Conservation (phyloP, 1,140 invertebrate genomes). For the Polypedilum vanderplanki region DNA sequence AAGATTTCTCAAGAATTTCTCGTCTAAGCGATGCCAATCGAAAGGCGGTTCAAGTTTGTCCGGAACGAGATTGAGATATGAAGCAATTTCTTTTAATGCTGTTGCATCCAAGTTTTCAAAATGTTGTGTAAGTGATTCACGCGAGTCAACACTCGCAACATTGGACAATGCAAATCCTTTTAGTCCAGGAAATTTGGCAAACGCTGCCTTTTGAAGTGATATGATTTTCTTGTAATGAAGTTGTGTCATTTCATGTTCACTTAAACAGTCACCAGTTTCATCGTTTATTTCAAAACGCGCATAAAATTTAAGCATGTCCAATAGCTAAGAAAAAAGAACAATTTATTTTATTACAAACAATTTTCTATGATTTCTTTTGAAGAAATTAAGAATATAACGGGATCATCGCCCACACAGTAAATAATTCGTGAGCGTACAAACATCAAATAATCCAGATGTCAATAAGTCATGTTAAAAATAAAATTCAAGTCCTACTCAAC, state of each 20-base stretch:
- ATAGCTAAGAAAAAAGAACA: slow-evolving; percentile 58
- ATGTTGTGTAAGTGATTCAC: slow-evolving; percentile 76
- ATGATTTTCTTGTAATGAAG: slow-evolving; percentile 88
- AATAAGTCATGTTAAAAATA: too few relatives aligned
- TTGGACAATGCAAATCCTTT: slow-evolving; percentile 84
- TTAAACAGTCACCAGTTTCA: slow-evolving; percentile 88
- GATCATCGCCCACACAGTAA: background rate
- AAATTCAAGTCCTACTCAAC: too few relatives aligned
- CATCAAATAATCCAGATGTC: too few relatives aligned
- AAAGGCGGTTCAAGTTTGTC: slow-evolving; percentile 58
- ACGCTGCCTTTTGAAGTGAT: slow-evolving; percentile 83
- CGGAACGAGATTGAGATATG: slow-evolving; percentile 79
- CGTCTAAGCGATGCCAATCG: slow-evolving; percentile 67
- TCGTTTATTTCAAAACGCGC: slow-evolving; percentile 97
- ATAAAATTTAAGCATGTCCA: slow-evolving; percentile 96
- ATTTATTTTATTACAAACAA: slow-evolving; percentile 32
- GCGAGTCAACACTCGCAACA: slow-evolving; percentile 88
- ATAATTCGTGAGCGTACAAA: too few relatives aligned
- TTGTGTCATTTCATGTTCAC: slow-evolving; percentile 87
- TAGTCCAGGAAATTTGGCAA: slow-evolving; percentile 84
- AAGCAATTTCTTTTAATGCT: slow-evolving; percentile 76
- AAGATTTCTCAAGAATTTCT: slow-evolving; percentile 76
- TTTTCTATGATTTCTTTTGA: background rate
- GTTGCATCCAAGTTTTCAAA: slow-evolving; percentile 69
- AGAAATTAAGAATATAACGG: background rate